phyloP scores from a whole-genome alignment of 2,113 vertebrate genomes.

The Leucosticte australis region DNA sequence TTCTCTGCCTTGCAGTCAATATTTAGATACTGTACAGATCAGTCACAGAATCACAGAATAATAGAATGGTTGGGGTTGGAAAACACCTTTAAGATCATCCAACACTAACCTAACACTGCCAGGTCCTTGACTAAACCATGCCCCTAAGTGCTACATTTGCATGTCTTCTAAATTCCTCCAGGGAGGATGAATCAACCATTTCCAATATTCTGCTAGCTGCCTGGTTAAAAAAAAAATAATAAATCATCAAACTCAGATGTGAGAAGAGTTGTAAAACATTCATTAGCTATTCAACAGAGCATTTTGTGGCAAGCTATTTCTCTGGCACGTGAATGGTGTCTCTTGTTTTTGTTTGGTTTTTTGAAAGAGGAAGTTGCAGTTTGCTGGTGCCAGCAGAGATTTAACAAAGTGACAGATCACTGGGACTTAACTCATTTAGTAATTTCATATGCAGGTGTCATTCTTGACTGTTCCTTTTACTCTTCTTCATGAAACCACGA shows the following conservation, averaged over 20 bases:
- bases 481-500: not conserved
- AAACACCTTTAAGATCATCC: not conserved
- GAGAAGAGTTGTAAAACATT: not conserved
- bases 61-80: not conserved
- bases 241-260: not conserved
- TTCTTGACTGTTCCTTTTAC: not conserved
- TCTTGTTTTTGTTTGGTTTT: not conserved
- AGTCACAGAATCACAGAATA: not conserved
- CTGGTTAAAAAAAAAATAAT: not conserved
- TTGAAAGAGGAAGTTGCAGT: not conserved
- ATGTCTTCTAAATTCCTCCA: not conserved
- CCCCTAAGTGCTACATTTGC: not conserved
- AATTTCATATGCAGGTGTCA: not conserved
- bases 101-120: not conserved
- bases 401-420: not conserved
- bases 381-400: not conserved
- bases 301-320: not conserved
- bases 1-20: not conserved
- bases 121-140: not conserved
- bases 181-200: not conserved
- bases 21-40: not conserved
- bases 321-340: accelerated
- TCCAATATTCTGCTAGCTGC: not conserved
- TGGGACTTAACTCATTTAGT: not conserved
- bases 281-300: not conserved